These are phyloP conservation scores for Julus scandinavius DNA, from an alignment of 2,888 invertebrate species.

Conservation along the genomic window DNA sequence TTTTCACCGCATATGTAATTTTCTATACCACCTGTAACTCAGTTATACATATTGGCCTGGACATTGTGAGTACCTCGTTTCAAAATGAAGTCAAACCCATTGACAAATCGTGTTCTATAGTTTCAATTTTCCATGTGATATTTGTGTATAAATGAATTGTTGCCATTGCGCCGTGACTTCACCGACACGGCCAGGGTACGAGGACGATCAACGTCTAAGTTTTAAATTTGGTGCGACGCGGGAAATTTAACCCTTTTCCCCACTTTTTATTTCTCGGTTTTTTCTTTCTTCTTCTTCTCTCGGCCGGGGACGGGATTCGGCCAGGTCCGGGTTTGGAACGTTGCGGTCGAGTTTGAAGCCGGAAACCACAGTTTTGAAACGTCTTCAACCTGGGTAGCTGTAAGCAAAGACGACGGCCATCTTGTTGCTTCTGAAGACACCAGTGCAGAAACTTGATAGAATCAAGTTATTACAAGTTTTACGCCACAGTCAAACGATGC, in stretches of 20 bases:
- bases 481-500: too few relatives aligned
- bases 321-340: not conserved
- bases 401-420: not conserved
- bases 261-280: not conserved
- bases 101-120: constrained; percentile 46
- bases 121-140: constrained; percentile 46
- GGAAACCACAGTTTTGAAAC: not conserved
- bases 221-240: not conserved
- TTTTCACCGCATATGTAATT: constrained; percentile 40
- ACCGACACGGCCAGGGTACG: not conserved
- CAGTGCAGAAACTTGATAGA: too few relatives aligned
- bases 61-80: constrained; percentile 46
- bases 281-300: not conserved
- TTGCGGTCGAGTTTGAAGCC: not conserved
- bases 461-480: too few relatives aligned
- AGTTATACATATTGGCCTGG: constrained; percentile 46
- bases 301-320: not conserved
- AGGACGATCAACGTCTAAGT: constrained; percentile 40
- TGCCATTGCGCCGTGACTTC: constrained; percentile 5
- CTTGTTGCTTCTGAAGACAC: not conserved
- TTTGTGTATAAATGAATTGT: constrained; percentile 37
- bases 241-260: not conserved
- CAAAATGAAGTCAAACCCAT: constrained; percentile 45
- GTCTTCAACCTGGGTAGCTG: not conserved
- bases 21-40: constrained; percentile 46